A percentile compares a stretch with the other conserved stretches of the same genome.
phyloP scores from a whole-genome alignment of 92 coral and sea anemone genomes.

The Meandrina meandrites region DNA sequence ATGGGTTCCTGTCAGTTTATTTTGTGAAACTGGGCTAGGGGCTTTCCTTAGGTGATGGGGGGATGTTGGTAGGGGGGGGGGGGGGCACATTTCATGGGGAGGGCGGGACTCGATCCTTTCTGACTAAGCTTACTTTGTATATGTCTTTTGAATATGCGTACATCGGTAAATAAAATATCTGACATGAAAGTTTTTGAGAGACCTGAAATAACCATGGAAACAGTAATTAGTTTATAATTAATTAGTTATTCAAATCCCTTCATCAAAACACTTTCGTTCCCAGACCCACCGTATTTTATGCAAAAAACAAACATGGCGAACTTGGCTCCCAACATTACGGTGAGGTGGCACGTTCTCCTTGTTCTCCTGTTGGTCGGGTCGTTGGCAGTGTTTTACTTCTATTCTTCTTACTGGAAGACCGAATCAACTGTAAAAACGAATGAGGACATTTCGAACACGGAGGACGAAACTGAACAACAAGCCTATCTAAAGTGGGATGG shows the following conservation, averaged over 20 bases:
- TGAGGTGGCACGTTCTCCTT: slow-evolving; percentile 61
- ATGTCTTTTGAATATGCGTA: too few relatives aligned
- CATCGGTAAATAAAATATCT: too few relatives aligned
- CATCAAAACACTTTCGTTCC: neutral
- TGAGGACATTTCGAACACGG: neutral
- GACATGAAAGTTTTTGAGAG: neutral
- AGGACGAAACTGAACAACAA: slow-evolving; percentile 24
- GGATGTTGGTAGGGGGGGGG: too few relatives aligned
- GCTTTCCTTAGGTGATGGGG: too few relatives aligned
- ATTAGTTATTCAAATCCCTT: neutral
- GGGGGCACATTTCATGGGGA: too few relatives aligned
- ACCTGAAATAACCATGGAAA: neutral
- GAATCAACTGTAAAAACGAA: neutral
- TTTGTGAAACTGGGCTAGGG: too few relatives aligned
- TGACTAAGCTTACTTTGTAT: too few relatives aligned
- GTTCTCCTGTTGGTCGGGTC: slow-evolving; percentile 28
- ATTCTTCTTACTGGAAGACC: slow-evolving; percentile 32
- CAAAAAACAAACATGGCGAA: slow-evolving; percentile 52
- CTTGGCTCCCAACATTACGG: slow-evolving; percentile 51
- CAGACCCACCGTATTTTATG: neutral
- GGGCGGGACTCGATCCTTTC: too few relatives aligned
- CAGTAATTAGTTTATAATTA: neutral
- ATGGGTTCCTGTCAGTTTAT: too few relatives aligned
- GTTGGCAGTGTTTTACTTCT: slow-evolving; percentile 30
- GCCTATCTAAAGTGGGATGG: slow-evolving; percentile 49